phyloP scores from a whole-genome alignment of 2,888 invertebrate genomes.

The Heliconius cydno region DNA sequence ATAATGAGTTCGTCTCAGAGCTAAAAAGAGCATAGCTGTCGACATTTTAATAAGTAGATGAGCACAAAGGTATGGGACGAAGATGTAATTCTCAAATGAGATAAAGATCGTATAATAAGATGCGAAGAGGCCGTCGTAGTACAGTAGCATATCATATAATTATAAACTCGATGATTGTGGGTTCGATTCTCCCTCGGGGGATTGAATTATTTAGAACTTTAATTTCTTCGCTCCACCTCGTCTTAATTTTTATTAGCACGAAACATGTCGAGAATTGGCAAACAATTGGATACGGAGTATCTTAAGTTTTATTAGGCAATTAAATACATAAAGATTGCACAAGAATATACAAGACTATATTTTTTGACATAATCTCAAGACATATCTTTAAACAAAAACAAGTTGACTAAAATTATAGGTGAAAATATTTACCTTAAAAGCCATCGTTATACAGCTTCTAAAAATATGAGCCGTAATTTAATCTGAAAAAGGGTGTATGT shows the following conservation, averaged over 20 bases:
- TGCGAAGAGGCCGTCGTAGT: neutral
- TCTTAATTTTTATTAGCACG: too few species aligned
- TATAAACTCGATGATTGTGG: too few species aligned
- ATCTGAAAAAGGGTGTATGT: conserved; percentile 73
- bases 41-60: conserved; percentile 11
- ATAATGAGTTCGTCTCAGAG: conserved; percentile 39
- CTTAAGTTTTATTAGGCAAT: neutral
- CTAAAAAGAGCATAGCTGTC: conserved; percentile 24
- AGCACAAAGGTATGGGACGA: neutral
- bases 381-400: conserved; percentile 25
- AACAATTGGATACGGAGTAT: too few species aligned
- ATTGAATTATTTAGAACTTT: too few species aligned
- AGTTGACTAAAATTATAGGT: conserved; percentile 50
- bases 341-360: neutral
- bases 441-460: conserved; percentile 56
- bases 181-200: too few species aligned
- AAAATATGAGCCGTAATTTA: conserved; percentile 76
- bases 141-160: neutral
- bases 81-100: neutral
- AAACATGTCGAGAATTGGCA: too few species aligned
- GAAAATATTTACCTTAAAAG: conserved; percentile 43
- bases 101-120: neutral
- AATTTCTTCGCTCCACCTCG: too few species aligned
- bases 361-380: neutral
- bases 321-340: neutral